Percentiles rank a stretch among this genome's conserved stretches.
These are phyloP conservation scores for Amblyornis subalaris DNA, from an alignment of 2,113 vertebrate species.

Conservation along the genomic window DNA sequence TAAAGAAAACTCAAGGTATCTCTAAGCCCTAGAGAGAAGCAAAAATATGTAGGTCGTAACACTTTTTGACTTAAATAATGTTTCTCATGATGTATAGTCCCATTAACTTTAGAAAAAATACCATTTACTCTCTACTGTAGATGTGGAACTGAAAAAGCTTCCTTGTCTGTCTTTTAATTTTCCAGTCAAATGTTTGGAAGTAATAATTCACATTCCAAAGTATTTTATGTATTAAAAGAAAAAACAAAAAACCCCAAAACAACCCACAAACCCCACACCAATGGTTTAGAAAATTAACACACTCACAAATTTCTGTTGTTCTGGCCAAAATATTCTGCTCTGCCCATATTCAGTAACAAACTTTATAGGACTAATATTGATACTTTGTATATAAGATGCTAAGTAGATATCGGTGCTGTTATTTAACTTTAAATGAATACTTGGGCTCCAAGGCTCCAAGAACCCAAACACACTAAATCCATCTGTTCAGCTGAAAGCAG, in stretches of 20 bases:
- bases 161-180: not conserved
- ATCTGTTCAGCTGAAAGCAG: not conserved
- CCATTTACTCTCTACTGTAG: not conserved
- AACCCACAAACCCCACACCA: not conserved
- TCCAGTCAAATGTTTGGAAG: not conserved
- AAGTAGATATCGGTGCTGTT: not conserved
- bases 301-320: not conserved
- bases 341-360: not conserved
- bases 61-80: not conserved
- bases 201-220: not conserved
- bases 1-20: not conserved
- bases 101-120: not conserved
- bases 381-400: not conserved
- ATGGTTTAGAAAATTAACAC: not conserved
- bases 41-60: not conserved
- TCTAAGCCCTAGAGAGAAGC: not conserved
- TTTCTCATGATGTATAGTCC: not conserved
- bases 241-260: not conserved
- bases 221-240: not conserved
- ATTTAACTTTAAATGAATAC: not conserved
- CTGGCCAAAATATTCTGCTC: not conserved
- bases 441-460: not conserved
- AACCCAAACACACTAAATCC: not conserved
- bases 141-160: not conserved
- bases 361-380: not conserved